Base-by-base conservation (phyloP, 1,140 invertebrate genomes). In the Aphaenogaster rudis region DNA sequence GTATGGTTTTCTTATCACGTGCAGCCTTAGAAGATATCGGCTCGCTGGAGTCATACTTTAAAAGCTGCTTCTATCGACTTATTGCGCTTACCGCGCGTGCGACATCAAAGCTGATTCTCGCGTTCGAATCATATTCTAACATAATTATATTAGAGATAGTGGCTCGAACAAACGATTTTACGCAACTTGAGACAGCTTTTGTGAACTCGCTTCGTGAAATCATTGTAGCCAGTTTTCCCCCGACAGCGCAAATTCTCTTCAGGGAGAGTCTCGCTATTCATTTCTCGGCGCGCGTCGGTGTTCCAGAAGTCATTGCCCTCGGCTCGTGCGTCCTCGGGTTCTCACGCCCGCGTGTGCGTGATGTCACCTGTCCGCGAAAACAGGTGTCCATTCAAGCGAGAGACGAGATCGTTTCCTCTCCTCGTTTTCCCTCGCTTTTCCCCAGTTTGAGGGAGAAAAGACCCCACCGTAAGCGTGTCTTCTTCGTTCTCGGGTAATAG, bases 301-400 rank as follows among this genome's bases (percentile, higher is more conserved):
- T 94, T 90, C 86, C 81, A 93, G 74, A 87, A 92, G 93, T 94
- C 93, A 93, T 91, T 90, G 93, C 92, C 93, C 93, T 87, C 71
- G 21, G 21, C 79, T 79, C 76, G 61, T 87, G 61, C 79, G 86
- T 88, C 78, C 88, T 82, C 86, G 86, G 84, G 72, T 91, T 93
- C 86, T 90, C 90, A 91, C 89, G 90, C 79, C 79, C 88, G 52
- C 74, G 57, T 71, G 67, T 76, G 57, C 71, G 88, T 92, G 93
- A 84, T 88, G 90, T 92, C 91, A 92, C 92, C 90, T 86, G 91
- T 91, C 90, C 92, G 89, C 84, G 88, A 87, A 92, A 93, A 92
- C 94, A 94, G 93, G 93, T 94, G 92, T 86, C 94, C 93, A 94
- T 95, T 95, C 94, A 94, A 63, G 61, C 86, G 66, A 57, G 48